These are phyloP conservation scores for Chelon labrosus DNA, from an alignment of 2,797 vertebrate genomes.

Conservation along the genomic window DNA sequence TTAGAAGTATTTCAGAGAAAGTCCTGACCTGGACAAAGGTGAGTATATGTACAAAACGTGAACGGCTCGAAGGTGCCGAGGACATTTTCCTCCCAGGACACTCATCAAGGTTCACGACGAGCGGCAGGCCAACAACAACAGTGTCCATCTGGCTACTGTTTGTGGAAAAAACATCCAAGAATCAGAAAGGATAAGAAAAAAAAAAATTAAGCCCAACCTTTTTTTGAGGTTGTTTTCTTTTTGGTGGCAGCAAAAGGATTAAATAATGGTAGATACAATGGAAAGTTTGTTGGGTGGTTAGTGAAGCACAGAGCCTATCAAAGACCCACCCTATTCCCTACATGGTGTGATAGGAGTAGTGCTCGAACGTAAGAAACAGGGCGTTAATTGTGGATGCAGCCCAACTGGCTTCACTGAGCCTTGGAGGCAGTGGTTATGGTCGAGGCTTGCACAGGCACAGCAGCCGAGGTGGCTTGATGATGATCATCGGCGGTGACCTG, in stretches of 20 bases:
- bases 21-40: constrained; percentile 84
- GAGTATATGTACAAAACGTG: constrained; percentile 58
- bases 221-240: constrained; percentile 79
- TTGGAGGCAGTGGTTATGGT: constrained; percentile 98
- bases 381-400: constrained; percentile 46
- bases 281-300: constrained; percentile 60
- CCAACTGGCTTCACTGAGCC: constrained; percentile 91
- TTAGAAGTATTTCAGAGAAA: constrained; percentile 89
- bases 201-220: constrained; percentile 65
- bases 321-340: constrained; percentile 59
- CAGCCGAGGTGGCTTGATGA: constrained; percentile 91
- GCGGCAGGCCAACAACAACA: constrained; percentile 62
- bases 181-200: constrained; percentile 49
- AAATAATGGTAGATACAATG: constrained; percentile 80
- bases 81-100: constrained; percentile 48
- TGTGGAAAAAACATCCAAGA: constrained; percentile 61
- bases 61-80: constrained; percentile 54
- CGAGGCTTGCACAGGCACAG: constrained; percentile 87
- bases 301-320: constrained; percentile 63
- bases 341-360: constrained; percentile 62
- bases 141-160: constrained; percentile 64
- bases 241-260: constrained; percentile 88
- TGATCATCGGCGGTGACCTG: constrained; percentile 92
- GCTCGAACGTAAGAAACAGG: constrained; percentile 57
- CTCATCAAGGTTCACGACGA: constrained; percentile 55